phyloP scores from a whole-genome alignment of 1,140 invertebrate genomes.

The Pemphigus obesinymphae region DNA sequence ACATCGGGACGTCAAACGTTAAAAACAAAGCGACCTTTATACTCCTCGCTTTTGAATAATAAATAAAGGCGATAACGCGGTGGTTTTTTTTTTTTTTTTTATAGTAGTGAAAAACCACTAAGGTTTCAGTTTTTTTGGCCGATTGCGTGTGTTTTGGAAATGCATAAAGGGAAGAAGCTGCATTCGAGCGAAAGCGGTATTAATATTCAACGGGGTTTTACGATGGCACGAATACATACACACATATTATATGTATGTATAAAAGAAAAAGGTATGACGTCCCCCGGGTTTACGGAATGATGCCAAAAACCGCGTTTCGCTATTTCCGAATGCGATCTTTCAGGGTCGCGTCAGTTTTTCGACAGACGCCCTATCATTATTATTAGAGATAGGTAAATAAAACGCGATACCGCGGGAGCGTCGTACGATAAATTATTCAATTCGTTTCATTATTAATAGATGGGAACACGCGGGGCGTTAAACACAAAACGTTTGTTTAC shows the following conservation, averaged over 20 bases:
- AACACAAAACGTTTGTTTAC: neutral
- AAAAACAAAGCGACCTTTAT: neutral
- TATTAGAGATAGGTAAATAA: neutral
- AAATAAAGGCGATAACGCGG: neutral
- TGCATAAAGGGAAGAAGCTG: neutral
- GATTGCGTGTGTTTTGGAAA: neutral
- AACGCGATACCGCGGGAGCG: neutral
- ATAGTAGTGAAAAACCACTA: neutral
- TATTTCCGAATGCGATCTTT: neutral
- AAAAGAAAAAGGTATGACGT: neutral
- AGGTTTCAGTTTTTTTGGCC: neutral
- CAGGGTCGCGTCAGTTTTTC: neutral
- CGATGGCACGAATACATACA: neutral
- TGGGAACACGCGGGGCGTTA: neutral
- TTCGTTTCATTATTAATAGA: neutral
- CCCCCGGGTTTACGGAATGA: neutral
- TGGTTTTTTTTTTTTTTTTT: neutral
- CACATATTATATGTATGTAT: no score
- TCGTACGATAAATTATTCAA: neutral
- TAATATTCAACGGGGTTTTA: constrained; percentile 21
- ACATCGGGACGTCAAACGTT: neutral
- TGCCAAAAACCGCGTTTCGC: neutral
- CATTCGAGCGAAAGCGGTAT: constrained; percentile 3
- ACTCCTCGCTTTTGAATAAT: neutral
- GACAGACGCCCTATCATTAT: neutral